Conservation (phyloP, 2,888 invertebrate genomes). For the Parapristionchus giblindavisi region DNA sequence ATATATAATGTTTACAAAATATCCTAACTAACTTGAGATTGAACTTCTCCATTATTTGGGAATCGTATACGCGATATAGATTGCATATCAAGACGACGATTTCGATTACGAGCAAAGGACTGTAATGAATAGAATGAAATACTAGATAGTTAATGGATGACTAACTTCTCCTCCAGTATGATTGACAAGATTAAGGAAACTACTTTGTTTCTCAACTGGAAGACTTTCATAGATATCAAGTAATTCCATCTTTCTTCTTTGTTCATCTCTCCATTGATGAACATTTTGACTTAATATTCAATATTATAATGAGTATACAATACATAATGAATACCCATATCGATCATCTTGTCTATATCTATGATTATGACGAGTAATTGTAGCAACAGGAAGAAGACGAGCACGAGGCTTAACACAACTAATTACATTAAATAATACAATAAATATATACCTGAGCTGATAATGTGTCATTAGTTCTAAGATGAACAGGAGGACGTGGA, state of each 20-base stretch:
- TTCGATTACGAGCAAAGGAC: too few species aligned
- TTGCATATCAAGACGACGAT: too few species aligned
- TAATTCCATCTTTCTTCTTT: constrained; percentile 32
- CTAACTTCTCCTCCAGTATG: constrained; percentile 31
- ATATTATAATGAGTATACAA: neutral
- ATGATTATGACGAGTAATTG: constrained; percentile 14
- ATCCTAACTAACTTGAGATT: too few species aligned
- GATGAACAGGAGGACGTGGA: constrained; percentile 32
- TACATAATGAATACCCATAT: neutral
- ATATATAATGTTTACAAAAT: too few species aligned
- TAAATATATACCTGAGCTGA: constrained; percentile 4
- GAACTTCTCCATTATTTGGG: too few species aligned
- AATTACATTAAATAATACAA: neutral
- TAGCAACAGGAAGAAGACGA: constrained; percentile 32
- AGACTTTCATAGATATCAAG: constrained; percentile 36
- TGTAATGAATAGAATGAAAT: too few species aligned
- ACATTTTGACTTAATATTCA: too few species aligned
- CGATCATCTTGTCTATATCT: neutral
- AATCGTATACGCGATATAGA: too few species aligned
- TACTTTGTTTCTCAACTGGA: constrained; percentile 24
- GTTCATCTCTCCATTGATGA: constrained; percentile 28
- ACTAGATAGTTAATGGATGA: too few species aligned
- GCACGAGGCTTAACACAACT: constrained; percentile 29
- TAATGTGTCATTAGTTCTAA: constrained; percentile 20
- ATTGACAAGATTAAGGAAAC: constrained; percentile 33